Evolutionary conservation across 2,113 vertebrate genomes (phyloP).

Genomic region (Salvelinus fontinalis): DNA sequence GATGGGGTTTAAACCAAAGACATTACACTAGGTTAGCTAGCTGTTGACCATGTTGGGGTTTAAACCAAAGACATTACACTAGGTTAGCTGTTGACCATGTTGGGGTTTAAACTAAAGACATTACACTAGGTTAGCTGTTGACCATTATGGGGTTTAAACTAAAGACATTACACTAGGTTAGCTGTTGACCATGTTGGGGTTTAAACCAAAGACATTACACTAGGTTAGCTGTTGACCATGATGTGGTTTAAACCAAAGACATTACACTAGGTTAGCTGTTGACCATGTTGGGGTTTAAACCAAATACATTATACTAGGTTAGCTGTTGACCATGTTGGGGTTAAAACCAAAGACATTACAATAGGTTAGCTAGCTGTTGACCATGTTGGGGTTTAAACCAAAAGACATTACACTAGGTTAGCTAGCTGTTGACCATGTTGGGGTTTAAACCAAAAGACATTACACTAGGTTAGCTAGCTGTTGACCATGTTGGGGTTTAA

Average conservation of each 20-base stretch:
- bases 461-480: slow-evolving; percentile 1
- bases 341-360: no score
- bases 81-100: not conserved
- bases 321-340: slow-evolving; percentile 17
- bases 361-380: slow-evolving; percentile 18
- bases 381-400: slow-evolving; percentile 3
- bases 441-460: not conserved
- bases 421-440: slow-evolving; percentile 17
- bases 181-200: no score
- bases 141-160: no score
- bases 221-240: slow-evolving; percentile 11
- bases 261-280: slow-evolving; percentile 5
- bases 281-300: slow-evolving; percentile 9
- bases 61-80: not conserved
- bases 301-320: no score
- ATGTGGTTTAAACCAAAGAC: not conserved
- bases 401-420: no score
- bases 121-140: no score
- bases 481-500: slow-evolving; percentile 9
- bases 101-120: no score
- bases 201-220: no score
- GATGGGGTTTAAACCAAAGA: not conserved
- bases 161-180: no score
- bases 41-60: not conserved
- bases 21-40: slow-evolving; percentile 1